Conservation (phyloP, 2,113 vertebrate genomes). For the Corythornis cristatus region DNA sequence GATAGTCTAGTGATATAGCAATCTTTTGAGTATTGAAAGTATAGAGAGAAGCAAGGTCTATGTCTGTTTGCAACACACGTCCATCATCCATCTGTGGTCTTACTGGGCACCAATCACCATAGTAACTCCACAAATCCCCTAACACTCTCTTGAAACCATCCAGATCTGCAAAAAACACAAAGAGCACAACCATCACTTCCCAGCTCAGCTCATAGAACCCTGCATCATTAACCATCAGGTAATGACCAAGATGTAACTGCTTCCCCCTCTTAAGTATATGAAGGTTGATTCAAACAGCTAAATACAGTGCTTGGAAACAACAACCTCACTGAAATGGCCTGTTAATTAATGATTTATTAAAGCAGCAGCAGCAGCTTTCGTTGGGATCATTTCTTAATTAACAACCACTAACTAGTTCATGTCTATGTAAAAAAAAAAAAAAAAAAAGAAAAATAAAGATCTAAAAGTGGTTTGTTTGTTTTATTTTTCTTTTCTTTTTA, state of each 20-base stretch:
- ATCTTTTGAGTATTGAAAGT: neutral
- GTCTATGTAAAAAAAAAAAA: neutral
- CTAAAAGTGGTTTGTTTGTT: neutral
- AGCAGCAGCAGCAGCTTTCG: neutral
- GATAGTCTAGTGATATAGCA: neutral
- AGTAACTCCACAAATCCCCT: conserved; percentile 3
- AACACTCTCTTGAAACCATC: neutral
- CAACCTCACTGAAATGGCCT: conserved; percentile 38
- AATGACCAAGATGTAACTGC: conserved; percentile 4
- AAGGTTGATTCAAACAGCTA: conserved; percentile 24
- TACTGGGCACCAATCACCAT: neutral
- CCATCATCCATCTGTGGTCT: neutral
- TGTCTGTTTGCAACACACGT: neutral
- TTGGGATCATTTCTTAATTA: conserved; percentile 75
- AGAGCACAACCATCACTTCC: neutral
- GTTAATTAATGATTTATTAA: conserved; percentile 79
- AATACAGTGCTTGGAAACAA: conserved; percentile 22
- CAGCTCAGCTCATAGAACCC: neutral
- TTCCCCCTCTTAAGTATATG: neutral
- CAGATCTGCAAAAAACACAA: neutral
- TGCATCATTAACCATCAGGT: conserved; percentile 60
- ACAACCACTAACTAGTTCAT: conserved; percentile 62
- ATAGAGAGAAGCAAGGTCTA: neutral
- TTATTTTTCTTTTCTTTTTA: too few species aligned
- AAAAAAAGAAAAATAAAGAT: neutral